A percentile compares a stretch with the other conserved stretches of the same genome.
Evolutionary conservation across 2,797 vertebrate genomes (phyloP).

Genomic region (Pteronotus mesoamericanus): DNA sequence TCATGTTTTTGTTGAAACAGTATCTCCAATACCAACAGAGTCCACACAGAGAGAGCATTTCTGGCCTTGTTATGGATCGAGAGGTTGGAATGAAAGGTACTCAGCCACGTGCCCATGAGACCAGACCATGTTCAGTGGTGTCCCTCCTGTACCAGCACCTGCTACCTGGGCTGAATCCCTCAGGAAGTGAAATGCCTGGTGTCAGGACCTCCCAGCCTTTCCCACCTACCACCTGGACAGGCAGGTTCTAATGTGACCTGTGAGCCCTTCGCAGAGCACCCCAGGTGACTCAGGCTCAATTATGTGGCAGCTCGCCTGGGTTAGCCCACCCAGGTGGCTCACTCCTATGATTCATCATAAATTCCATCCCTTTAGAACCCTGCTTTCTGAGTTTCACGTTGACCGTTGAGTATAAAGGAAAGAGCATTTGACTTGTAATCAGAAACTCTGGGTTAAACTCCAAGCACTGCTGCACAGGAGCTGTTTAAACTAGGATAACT

Average conservation of each 20-base stretch:
- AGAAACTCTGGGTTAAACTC: background rate
- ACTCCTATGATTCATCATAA: background rate
- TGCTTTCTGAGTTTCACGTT: background rate
- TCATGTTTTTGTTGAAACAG: slow-evolving; percentile 23
- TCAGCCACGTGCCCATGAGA: background rate
- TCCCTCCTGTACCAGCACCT: background rate
- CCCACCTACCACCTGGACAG: background rate
- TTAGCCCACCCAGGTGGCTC: background rate
- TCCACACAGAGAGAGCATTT: background rate
- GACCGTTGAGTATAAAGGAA: background rate
- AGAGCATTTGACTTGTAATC: background rate
- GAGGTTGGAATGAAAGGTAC: background rate
- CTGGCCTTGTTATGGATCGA: background rate
- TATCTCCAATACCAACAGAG: background rate
- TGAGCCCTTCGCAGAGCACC: background rate
- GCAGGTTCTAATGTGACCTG: background rate
- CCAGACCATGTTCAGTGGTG: background rate
- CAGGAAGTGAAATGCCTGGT: background rate
- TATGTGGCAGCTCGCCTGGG: background rate
- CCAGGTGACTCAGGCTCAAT: too few species aligned
- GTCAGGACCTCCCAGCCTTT: background rate
- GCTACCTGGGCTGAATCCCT: background rate
- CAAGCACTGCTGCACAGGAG: background rate
- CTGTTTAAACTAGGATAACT: background rate
- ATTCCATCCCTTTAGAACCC: background rate